Base-by-base conservation (phyloP, 2,888 invertebrate species). In the Julus scanicus region DNA sequence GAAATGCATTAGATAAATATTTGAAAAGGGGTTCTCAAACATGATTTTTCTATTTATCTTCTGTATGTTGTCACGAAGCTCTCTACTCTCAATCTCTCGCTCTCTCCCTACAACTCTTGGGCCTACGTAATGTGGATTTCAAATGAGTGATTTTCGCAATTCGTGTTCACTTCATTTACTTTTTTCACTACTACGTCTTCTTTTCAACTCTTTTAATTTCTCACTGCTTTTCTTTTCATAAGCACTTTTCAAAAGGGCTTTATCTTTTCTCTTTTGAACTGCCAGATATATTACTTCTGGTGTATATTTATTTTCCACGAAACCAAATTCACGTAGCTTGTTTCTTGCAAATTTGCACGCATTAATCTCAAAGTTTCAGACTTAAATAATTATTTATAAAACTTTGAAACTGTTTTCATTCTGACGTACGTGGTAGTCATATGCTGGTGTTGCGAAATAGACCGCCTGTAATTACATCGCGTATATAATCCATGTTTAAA, bases 1-100 rank as follows among this genome's bases (percentile, higher is more conserved):
- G 71, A 71, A 71, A 71, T 71, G 71, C 71, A 71, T 71, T 71
- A 71, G 71, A 71, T 71, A 71, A 71, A 71, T 71, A 71, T 71
- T 71, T 71, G 71, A 71, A 71, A 71, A 71, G 71, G 63, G 71
- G 71, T 29, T 71, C 71, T 71, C 71, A 71, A 71, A 71, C 71
- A 71, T 71, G 71, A 71, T 71, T 71, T 71, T 71, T 71, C 71
- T 71, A 71, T 71, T 71, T 71, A 71, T 71, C 71, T 71, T 71
- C 29, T 71, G 71, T 71, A 29, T 29, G 71, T 71, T 71, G 71
- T 71, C 71, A 71, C 71, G n/a, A 71, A 71, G 71, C 71, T 71
- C 71, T 57, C 17, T 49, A 13, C 57, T 57, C 57, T 15, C 29
- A 29, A 29, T 29, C 49, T 9, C 57, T 0, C 57, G 11, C 71